Base-by-base conservation (phyloP, 2,113 vertebrate genomes). In the Oriolus oriolus region DNA sequence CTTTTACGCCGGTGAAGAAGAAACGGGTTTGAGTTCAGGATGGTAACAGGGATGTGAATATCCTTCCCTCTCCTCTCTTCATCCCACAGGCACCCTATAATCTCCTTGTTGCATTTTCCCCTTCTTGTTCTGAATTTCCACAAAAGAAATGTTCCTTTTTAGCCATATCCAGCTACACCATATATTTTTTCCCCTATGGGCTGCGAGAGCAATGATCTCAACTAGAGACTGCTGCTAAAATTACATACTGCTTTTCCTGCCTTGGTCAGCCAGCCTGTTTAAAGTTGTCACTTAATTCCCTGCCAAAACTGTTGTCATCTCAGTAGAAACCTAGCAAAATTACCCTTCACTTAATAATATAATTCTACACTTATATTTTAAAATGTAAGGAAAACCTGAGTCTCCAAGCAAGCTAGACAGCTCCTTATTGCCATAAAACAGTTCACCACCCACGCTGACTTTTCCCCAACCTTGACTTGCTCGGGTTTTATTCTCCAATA, bases 221-320 rank as follows among this genome's bases (percentile, higher is more conserved):
- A 84, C 69, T 66, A 96, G 88, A 86, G 64, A 81, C 80, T 84
- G 79, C 80, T 94, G 83, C 92, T 97, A 93, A 95, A 95, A 96
- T 96, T 88, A 90, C 41, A 89, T 47, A 57, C 52, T 74, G 71
- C 64, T 94, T 95, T 91, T 89, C 79, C 83, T 89, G 90, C 79
- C 88, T 93, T 86, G 95, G 93, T 84, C 90, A 86, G 71, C 88
- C 93, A 89, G 76, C 56, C 73, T 84, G 83, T 84, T 93, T 60
- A 71, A 90, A 96, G 76, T 89, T 90, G 85, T 94, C 95, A 93
- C 79, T 86, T 96, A 94, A 94, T 92, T 94, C 88, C 71, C 60
- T 88, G 83, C 82, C 85, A 84, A 89, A 94, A 75, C 75, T 39
- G 79, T 66, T 93, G 92, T 90, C 91, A 90, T 90, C 86, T 89